Percentiles rank a stretch among this genome's conserved stretches.
Evolutionary conservation across 1,140 invertebrate species (phyloP).

Genomic region (Diabrotica undecimpunctata): DNA sequence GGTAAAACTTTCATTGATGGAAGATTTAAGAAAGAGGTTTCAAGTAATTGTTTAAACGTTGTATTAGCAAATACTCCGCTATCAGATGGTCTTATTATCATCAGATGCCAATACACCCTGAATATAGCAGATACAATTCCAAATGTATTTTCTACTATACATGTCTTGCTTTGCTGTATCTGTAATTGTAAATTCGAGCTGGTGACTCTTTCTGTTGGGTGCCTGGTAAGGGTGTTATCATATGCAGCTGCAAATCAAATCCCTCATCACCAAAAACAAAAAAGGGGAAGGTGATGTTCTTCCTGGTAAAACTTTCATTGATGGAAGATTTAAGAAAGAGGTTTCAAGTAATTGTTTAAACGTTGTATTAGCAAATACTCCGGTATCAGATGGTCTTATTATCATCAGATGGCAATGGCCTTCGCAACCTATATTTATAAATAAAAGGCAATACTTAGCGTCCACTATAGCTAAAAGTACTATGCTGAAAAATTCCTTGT

Average conservation of each 20-base stretch:
- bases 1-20: slow-evolving; percentile 7
- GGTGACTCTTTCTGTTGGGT: no score
- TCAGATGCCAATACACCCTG: slow-evolving; percentile 8
- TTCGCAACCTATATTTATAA: neutral
- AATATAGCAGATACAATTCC: slow-evolving; percentile 4
- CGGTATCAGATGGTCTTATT: slow-evolving; percentile 7
- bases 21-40: neutral
- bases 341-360: slow-evolving; percentile 2
- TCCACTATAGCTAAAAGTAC: no score
- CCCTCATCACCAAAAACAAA: neutral
- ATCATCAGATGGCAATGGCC: slow-evolving; percentile 4
- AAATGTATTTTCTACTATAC: neutral
- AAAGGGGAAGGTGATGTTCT: no score
- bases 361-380: slow-evolving; percentile 8
- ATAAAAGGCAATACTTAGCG: slow-evolving; percentile 15
- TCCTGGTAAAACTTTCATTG: no score
- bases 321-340: neutral
- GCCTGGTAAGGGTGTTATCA: no score
- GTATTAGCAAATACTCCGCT: slow-evolving; percentile 12
- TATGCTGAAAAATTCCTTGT: slow-evolving; percentile 5
- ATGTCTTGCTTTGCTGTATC: no score
- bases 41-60: neutral
- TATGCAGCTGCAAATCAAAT: no score
- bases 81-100: slow-evolving; percentile 11
- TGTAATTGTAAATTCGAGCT: no score